Evolutionary conservation across 2,113 vertebrate genomes (phyloP).

Genomic region (Macquaria australasica): DNA sequence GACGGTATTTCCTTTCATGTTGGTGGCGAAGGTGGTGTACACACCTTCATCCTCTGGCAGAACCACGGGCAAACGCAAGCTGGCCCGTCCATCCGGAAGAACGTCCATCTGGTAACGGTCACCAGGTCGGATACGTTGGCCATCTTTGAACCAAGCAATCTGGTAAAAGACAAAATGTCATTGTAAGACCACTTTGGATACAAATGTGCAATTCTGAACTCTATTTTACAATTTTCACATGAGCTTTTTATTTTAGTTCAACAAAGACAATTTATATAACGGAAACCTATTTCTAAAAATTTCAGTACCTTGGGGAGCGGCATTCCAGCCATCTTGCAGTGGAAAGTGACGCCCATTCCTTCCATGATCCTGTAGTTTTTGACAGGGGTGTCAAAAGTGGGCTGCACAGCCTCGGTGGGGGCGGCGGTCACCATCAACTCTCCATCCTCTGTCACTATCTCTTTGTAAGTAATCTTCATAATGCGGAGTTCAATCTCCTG

Average conservation of each 20-base stretch:
- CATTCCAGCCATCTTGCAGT: conserved; percentile 93
- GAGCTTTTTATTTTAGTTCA: not conserved
- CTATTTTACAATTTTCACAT: not conserved
- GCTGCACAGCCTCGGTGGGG: conserved; percentile 88
- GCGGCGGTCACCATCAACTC: conserved; percentile 90
- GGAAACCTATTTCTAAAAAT: not conserved
- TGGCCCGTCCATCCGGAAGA: conserved; percentile 93
- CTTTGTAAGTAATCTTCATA: conserved; percentile 92
- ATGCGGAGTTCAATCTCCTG: conserved; percentile 94
- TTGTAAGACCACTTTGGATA: not conserved
- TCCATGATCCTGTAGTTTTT: conserved; percentile 96
- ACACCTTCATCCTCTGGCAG: conserved; percentile 95
- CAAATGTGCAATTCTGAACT: not conserved
- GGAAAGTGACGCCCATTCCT: conserved; percentile 95
- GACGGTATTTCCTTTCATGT: conserved; percentile 94
- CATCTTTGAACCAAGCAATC: conserved; percentile 98
- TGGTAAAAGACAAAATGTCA: conserved; percentile 53
- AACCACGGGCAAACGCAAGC: conserved; percentile 90
- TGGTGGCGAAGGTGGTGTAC: conserved; percentile 93
- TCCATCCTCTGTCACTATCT: conserved; percentile 93
- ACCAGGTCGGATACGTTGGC: conserved; percentile 90
- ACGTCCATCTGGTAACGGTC: conserved; percentile 92
- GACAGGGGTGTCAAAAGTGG: conserved; percentile 90
- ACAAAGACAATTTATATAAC: not conserved
- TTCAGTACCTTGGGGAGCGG: conserved; percentile 93